Evolutionary conservation across 1,140 invertebrate genomes (phyloP).

Genomic region (Drosophila pseudoananassae): DNA sequence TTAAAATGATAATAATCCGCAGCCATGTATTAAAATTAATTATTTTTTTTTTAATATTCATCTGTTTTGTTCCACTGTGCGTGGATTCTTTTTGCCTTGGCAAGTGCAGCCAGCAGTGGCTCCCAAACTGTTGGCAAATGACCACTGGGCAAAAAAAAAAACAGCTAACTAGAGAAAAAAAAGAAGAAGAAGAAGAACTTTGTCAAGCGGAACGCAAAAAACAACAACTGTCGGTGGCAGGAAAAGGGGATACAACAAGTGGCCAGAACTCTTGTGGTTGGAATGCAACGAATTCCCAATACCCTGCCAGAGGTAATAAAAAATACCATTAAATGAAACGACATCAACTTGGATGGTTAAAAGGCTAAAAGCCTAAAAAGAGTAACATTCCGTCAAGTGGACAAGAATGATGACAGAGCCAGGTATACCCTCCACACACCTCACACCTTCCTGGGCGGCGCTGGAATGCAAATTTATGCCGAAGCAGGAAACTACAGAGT

Average conservation of each 20-base stretch:
- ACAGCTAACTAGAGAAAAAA: slow-evolving; percentile 15
- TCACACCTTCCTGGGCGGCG: slow-evolving; percentile 13
- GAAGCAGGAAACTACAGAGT: neutral
- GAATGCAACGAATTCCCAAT: neutral
- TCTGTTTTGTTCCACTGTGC: neutral
- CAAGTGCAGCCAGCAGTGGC: slow-evolving; percentile 24
- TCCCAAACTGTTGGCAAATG: slow-evolving; percentile 37
- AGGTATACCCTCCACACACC: neutral
- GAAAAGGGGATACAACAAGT: slow-evolving; percentile 45
- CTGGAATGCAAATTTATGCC: slow-evolving; percentile 37
- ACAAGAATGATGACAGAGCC: neutral
- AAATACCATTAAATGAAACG: no score
- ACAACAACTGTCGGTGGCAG: slow-evolving; percentile 30
- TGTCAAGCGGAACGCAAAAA: slow-evolving; percentile 66
- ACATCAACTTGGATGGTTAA: no score
- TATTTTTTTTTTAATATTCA: neutral
- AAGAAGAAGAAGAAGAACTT: slow-evolving; percentile 41
- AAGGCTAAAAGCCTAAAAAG: no score
- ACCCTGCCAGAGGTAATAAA: neutral
- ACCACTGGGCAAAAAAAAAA: slow-evolving; percentile 5
- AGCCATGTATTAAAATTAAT: no score
- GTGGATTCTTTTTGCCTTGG: slow-evolving; percentile 4
- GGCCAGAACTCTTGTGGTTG: neutral
- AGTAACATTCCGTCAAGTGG: neutral
- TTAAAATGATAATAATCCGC: no score